Base-by-base conservation (phyloP, 2,797 vertebrate species). In the Semotilus atromaculatus region DNA sequence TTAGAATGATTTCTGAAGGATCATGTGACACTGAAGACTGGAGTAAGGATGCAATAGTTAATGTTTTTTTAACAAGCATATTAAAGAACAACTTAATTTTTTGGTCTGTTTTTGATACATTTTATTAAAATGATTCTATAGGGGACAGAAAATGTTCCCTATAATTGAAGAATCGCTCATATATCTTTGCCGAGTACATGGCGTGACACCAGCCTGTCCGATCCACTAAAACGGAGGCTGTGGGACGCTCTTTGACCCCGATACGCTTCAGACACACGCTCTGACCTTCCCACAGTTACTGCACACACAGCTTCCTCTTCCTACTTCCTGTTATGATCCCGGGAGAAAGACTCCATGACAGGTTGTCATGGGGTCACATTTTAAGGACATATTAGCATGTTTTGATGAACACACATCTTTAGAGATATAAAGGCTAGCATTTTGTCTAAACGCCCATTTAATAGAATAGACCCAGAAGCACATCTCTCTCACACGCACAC, bases 241-340 rank as follows among this genome's bases (percentile, higher is more conserved):
- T 0, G 78, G 76, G 58, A 64, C 34, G 91, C 93, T 90, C 92
- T 90, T 81, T 90, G 89, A 93, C 89, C 90, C 62, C 51, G 85
- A 86, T 79, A 84, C 21, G 84, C 82, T 51, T 58, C 38, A 70
- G 81, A 89, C 67, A 23, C 77, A 70, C 70, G 81, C 77, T 51
- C 68, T 89, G 79, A 90, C 89, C 88, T 90, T 82, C 18, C 38
- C 51, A 66, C 90, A 82, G 84, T 62, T 21, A 16, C 21, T 7
- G 36, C 43, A 60, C 48, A 79, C 80, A 53, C 88, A 89, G 88
- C 88, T 92, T 81, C 90, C 89, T 34, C 88, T 91, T 94, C 93
- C 93, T 86, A 84, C 90, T 94, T 94, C 92, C 93, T 93, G 90
- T 86, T 84, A 38, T 83, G 55, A 81, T 73, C 89, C 36, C 36